Percentiles rank a stretch among this genome's conserved stretches.
phyloP scores from a whole-genome alignment of 2,888 invertebrate species.

The Trileptium ribeirensis region DNA sequence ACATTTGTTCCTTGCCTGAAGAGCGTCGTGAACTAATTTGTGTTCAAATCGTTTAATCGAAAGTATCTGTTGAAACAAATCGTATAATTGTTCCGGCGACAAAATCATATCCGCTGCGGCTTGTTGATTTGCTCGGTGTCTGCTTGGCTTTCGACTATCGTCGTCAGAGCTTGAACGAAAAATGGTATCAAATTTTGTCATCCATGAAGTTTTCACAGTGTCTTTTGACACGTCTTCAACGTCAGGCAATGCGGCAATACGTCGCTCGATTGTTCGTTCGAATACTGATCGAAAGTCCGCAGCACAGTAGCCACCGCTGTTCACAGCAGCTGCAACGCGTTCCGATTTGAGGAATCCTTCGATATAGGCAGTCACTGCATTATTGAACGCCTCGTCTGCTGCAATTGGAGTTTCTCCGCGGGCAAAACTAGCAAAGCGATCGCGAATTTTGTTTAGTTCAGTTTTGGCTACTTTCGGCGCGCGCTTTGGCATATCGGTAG shows the following conservation, averaged over 20 bases:
- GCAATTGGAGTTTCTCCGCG: conserved; percentile 88
- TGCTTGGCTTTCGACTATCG: not conserved
- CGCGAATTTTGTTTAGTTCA: conserved; percentile 84
- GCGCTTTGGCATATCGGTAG: conserved; percentile 83
- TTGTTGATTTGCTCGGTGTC: not conserved
- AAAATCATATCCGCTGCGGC: conserved; percentile 57
- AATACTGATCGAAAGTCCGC: conserved; percentile 88
- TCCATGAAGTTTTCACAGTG: conserved; percentile 93
- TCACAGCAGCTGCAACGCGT: conserved; percentile 85
- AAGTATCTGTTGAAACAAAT: conserved; percentile 96
- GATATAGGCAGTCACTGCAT: conserved; percentile 80
- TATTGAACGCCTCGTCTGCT: conserved; percentile 88
- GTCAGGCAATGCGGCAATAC: conserved; percentile 84
- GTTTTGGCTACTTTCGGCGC: conserved; percentile 88
- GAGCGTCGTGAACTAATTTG: conserved; percentile 90
- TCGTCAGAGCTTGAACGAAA: conserved; percentile 54
- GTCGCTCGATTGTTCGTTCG: conserved; percentile 90
- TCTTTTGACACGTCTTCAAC: conserved; percentile 97
- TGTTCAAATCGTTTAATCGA: conserved; percentile 97
- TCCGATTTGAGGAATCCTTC: conserved; percentile 92
- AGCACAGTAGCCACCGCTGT: conserved; percentile 89
- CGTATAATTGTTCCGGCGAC: conserved; percentile 94
- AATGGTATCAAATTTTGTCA: conserved; percentile 96
- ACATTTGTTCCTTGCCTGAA: conserved; percentile 76
- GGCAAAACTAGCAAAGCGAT: conserved; percentile 84